phyloP scores from a whole-genome alignment of 2,888 invertebrate genomes.

The Elmis aenea region DNA sequence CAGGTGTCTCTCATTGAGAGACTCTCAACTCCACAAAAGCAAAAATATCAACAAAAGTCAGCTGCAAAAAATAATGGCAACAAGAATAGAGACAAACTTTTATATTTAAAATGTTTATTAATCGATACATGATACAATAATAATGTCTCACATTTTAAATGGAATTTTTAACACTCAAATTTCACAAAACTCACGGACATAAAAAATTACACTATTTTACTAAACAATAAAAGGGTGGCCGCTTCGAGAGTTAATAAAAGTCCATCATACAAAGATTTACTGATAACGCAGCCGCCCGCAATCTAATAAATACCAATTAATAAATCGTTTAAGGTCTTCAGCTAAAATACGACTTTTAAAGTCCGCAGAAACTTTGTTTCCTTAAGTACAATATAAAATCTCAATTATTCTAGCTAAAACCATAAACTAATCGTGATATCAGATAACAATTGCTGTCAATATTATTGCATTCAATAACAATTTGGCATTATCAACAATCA shows the following conservation, averaged over 20 bases:
- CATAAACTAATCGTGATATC: conserved; percentile 35
- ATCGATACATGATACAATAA: conserved; percentile 38
- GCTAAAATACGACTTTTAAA: conserved; percentile 28
- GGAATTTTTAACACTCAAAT: conserved; percentile 34
- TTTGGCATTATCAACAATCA: conserved; percentile 37
- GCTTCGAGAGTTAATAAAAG: too few species aligned
- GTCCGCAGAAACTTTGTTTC: conserved; percentile 30
- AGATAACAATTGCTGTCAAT: conserved; percentile 39
- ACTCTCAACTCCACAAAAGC: too few species aligned
- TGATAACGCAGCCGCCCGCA: too few species aligned
- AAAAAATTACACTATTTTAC: conserved; percentile 22
- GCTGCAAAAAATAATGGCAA: too few species aligned
- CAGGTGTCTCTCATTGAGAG: too few species aligned
- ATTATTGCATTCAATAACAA: conserved; percentile 37
- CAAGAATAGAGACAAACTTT: too few species aligned
- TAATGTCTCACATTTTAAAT: conserved; percentile 33
- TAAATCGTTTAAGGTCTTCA: conserved; percentile 20
- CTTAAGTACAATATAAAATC: conserved; percentile 27
- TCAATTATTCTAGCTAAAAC: conserved; percentile 27
- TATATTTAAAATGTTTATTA: conserved; percentile 34
- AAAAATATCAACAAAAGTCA: too few species aligned
- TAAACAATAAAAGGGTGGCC: conserved; percentile 13
- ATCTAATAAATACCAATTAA: conserved; percentile 23
- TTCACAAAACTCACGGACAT: conserved; percentile 30
- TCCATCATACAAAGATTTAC: too few species aligned